phyloP scores from a whole-genome alignment of 2,888 invertebrate genomes.

The Apodemia zela region DNA sequence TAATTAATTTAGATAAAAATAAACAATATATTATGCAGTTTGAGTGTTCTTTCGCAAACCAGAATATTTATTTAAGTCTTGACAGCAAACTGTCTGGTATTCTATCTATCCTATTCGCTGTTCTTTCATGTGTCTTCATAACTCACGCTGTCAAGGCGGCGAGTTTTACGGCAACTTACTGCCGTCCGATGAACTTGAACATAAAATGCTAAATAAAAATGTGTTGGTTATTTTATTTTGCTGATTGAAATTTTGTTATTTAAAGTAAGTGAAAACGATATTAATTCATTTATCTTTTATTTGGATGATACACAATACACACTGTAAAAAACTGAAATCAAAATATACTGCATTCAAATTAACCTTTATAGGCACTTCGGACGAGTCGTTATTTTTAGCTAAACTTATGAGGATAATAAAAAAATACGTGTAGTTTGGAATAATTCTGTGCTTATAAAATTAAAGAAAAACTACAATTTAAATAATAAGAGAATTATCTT shows the following conservation, averaged over 20 bases:
- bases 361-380: too few relatives aligned
- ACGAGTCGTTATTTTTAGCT: too few relatives aligned
- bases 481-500: too few relatives aligned
- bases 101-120: slow-evolving; percentile 1
- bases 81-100: not conserved
- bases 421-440: too few relatives aligned
- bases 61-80: not conserved
- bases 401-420: too few relatives aligned
- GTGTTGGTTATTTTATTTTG: not conserved
- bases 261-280: too few relatives aligned
- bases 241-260: not conserved
- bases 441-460: too few relatives aligned
- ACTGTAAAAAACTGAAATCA: too few relatives aligned
- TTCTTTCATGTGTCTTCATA: slow-evolving; percentile 7
- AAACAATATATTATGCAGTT: not conserved
- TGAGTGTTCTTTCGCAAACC: not conserved
- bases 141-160: slow-evolving; percentile 5
- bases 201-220: slow-evolving; percentile 6
- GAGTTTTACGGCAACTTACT: slow-evolving; percentile 15
- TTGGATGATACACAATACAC: too few relatives aligned
- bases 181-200: not conserved
- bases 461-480: too few relatives aligned
- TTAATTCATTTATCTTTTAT: too few relatives aligned
- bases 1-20: not conserved
- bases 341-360: too few relatives aligned